Evolutionary conservation across 2,888 invertebrate genomes (phyloP).

Genomic region (Willowsia nigromaculata): DNA sequence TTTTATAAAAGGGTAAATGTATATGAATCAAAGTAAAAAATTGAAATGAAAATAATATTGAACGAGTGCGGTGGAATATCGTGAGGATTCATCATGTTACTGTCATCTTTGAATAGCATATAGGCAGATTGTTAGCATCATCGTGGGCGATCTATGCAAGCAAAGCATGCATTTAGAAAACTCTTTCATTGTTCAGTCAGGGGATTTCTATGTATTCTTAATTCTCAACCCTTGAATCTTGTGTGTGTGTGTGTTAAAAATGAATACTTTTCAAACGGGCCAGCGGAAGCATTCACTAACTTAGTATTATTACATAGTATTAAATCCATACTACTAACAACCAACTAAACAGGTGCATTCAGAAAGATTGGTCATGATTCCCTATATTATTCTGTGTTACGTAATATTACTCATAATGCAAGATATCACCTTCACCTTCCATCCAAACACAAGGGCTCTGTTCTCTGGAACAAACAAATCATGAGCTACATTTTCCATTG

Average conservation of each 20-base stretch:
- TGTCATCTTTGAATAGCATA: slow-evolving; percentile 38
- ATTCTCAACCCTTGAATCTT: too few species aligned
- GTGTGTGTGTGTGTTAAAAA: too few species aligned
- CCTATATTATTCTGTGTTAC: background rate
- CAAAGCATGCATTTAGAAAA: background rate
- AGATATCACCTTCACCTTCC: background rate
- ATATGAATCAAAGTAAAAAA: background rate
- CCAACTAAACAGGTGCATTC: background rate
- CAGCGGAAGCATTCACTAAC: too few species aligned
- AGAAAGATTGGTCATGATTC: background rate
- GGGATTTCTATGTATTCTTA: too few species aligned
- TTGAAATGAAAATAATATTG: slow-evolving; percentile 34
- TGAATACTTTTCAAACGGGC: too few species aligned
- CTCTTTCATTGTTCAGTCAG: background rate
- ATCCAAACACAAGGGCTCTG: background rate
- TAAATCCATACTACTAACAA: background rate
- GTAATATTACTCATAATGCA: background rate
- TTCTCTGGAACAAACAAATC: slow-evolving; percentile 12
- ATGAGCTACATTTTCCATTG: slow-evolving; percentile 57
- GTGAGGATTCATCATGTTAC: slow-evolving; percentile 61
- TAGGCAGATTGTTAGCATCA: slow-evolving; percentile 45
- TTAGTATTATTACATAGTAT: too few species aligned
- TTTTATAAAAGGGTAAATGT: too few species aligned
- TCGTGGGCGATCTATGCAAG: slow-evolving; percentile 67
- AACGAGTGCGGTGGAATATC: slow-evolving; percentile 14